Base-by-base conservation (phyloP, 2,797 vertebrate genomes). In the Anguilla marmorata region DNA sequence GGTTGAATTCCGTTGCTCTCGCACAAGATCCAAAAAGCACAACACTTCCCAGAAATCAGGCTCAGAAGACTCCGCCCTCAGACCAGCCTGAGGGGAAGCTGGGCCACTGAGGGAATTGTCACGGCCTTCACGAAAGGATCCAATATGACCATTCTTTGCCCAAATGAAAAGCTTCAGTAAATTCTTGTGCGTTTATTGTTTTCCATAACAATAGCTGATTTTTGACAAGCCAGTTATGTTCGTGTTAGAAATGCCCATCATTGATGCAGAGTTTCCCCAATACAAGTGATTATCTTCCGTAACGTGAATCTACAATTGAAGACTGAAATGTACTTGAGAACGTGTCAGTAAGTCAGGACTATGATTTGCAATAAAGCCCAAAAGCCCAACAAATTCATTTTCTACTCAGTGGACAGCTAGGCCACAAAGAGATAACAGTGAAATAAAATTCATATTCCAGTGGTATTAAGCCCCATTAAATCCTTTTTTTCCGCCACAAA, bases 141-240 rank as follows among this genome's bases (percentile, higher is more conserved):
- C 63, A 69, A 69, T 2, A 63, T n/a, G n/a, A 69, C 24, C 27
- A n/a, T 69, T n/a, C 7, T 9, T 69, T 69, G 3, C 6, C 14
- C 33, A 41, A 8, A 41, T 21, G 0, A 41, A 41, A 79, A 41
- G 7, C n/a, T 79, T 41, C 6, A 41, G 7, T 27, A 19, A 79
- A 79, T 41, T 16, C 12, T 4, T 41, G 37, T 79, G 37, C 33
- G 19, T 79, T 79, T 41, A 48, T 82, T 82, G 50, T n/a, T 82
- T 82, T n/a, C 21, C 79, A 24, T 50, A n/a, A n/a, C 16, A 50
- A 82, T n/a, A 12, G 2, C 79, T 24, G 45, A 82, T 48, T 48
- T 45, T 79, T 37, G 76, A 48, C 79, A 82, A n/a, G 21, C 79
- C 79, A n/a, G 45, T 82, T 82, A 45, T 82, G 79, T 82, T 69